Evolutionary conservation across 2,797 vertebrate species (phyloP).

Genomic region (Oryzias sinensis): DNA sequence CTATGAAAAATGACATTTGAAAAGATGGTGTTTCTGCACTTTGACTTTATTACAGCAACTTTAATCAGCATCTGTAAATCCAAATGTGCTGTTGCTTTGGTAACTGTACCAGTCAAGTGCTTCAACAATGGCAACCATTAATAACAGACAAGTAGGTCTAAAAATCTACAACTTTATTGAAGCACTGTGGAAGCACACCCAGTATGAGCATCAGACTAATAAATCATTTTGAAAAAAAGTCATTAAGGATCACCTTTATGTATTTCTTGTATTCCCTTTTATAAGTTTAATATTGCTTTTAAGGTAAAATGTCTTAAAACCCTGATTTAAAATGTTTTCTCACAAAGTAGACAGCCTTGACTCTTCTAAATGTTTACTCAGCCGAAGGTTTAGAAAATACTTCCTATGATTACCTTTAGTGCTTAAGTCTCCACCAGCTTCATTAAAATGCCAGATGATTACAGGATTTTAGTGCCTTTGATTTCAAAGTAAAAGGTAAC

Average conservation of each 20-base stretch:
- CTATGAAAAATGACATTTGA: too few species aligned
- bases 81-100: too few species aligned
- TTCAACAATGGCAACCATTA: conserved; percentile 4
- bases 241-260: neutral
- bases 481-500: conserved; percentile 50
- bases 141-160: neutral
- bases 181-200: neutral
- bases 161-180: neutral
- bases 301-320: neutral
- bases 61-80: too few species aligned
- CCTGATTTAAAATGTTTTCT: conserved; percentile 32
- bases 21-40: too few species aligned
- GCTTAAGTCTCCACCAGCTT: conserved; percentile 36
- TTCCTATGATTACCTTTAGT: conserved; percentile 37
- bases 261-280: neutral
- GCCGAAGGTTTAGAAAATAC: conserved; percentile 10
- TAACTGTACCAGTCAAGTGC: neutral
- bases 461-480: conserved; percentile 53
- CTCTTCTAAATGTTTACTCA: conserved; percentile 12
- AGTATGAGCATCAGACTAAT: conserved; percentile 2
- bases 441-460: conserved; percentile 59
- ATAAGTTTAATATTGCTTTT: too few species aligned
- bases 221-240: neutral
- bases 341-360: conserved; percentile 15
- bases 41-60: too few species aligned